These are phyloP conservation scores for Drosophila imparisetae DNA, from an alignment of 2,888 invertebrate species.

Conservation along the genomic window DNA sequence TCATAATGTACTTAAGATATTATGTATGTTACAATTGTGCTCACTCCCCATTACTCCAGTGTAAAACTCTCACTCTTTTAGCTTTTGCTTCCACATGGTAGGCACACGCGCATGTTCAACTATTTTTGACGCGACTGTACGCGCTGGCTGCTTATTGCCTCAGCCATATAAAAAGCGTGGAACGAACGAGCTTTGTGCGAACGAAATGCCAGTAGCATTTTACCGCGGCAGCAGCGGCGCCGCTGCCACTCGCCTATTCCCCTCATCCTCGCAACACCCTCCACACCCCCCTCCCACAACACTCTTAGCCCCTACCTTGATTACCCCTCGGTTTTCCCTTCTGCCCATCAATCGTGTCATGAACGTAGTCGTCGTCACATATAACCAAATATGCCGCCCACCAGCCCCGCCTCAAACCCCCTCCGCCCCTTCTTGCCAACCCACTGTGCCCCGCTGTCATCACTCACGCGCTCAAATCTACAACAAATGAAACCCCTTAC, in stretches of 20 bases:
- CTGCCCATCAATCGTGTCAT: conserved; percentile 37
- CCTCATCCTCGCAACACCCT: background rate
- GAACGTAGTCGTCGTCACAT: conserved; percentile 48
- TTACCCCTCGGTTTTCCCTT: conserved; percentile 25
- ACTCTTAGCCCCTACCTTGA: conserved; percentile 7
- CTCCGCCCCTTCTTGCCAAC: background rate
- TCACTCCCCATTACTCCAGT: conserved; percentile 6
- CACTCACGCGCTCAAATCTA: conserved; percentile 54
- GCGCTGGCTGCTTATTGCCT: conserved; percentile 62
- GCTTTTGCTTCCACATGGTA: conserved; percentile 15
- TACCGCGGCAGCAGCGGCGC: conserved; percentile 62
- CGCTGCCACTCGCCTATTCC: conserved; percentile 48
- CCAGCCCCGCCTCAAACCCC: conserved; percentile 26
- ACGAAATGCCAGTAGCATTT: conserved; percentile 81
- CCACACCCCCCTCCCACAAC: background rate
- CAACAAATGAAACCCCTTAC: conserved; percentile 39
- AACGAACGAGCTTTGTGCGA: conserved; percentile 76
- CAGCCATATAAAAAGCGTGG: conserved; percentile 76
- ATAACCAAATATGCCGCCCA: conserved; percentile 62
- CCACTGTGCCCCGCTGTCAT: conserved; percentile 18
- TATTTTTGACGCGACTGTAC: conserved; percentile 80
- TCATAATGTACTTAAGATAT: background rate
- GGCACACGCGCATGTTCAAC: conserved; percentile 70
- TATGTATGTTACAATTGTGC: conserved; percentile 2
- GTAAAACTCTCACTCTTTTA: conserved; percentile 13